Percentiles rank a stretch among this genome's conserved stretches.
Conservation (phyloP, 2,113 vertebrate species). For the Oreochromis spilurus region DNA sequence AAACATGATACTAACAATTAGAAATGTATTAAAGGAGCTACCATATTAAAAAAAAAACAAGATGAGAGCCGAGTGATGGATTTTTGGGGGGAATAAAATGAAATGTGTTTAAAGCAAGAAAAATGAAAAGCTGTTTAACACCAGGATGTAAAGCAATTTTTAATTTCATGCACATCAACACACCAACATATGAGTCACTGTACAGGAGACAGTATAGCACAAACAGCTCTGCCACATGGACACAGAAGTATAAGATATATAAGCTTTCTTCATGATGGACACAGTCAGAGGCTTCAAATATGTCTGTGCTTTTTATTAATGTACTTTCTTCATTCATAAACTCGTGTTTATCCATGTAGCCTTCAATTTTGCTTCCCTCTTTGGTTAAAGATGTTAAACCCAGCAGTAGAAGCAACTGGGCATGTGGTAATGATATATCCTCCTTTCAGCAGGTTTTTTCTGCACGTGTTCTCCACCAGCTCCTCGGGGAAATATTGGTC, state of each 20-base stretch:
- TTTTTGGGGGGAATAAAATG: background rate
- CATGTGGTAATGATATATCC: background rate
- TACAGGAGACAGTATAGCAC: background rate
- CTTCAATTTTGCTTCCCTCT: background rate
- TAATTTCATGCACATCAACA: background rate
- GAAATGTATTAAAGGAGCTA: background rate
- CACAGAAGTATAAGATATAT: background rate
- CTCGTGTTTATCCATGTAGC: background rate
- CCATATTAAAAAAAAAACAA: background rate
- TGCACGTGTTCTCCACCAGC: background rate
- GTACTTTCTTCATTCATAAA: background rate
- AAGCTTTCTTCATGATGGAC: background rate
- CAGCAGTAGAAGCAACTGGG: background rate
- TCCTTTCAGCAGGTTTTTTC: background rate
- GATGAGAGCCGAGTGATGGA: background rate
- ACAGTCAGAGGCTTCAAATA: background rate
- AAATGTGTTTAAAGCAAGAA: background rate
- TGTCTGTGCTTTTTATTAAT: accelerated
- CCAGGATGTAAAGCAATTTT: background rate
- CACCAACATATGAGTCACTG: background rate
- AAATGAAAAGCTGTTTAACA: background rate
- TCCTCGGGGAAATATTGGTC: background rate
- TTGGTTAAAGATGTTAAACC: background rate
- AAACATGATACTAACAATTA: background rate
- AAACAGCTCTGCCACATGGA: background rate